Evolutionary conservation across 1,140 invertebrate genomes (phyloP).

Genomic region (Drosophila ercepeae): DNA sequence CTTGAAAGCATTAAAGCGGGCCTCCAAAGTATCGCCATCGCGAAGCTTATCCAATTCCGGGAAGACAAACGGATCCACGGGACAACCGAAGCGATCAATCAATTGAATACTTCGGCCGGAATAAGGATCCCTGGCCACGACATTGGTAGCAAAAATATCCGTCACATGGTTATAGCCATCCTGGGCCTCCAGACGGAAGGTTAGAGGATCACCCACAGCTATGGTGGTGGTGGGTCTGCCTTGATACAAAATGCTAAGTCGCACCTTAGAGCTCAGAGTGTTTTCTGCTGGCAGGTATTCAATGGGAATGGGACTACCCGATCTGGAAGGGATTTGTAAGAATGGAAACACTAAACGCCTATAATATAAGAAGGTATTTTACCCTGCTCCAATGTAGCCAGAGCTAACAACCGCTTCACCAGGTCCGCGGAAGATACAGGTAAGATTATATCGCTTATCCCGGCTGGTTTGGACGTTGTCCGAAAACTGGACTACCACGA

Average conservation of each 20-base stretch:
- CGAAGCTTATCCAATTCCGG: conserved; percentile 94
- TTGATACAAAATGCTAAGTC: conserved; percentile 93
- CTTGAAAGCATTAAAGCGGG: conserved; percentile 96
- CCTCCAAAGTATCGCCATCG: conserved; percentile 94
- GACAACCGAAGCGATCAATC: conserved; percentile 95
- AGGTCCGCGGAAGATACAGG: conserved; percentile 94
- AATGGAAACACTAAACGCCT: neutral
- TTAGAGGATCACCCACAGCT: conserved; percentile 96
- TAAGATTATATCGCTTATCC: conserved; percentile 96
- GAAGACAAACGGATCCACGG: conserved; percentile 96
- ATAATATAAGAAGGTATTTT: conserved; percentile 43
- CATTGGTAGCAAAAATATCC: conserved; percentile 96
- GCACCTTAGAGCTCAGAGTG: conserved; percentile 93
- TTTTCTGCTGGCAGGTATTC: conserved; percentile 96
- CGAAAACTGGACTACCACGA: conserved; percentile 96
- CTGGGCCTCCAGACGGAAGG: conserved; percentile 94
- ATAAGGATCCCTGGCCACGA: conserved; percentile 96
- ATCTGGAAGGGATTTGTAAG: conserved; percentile 85
- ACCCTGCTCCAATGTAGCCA: conserved; percentile 96
- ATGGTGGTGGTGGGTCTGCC: conserved; percentile 96
- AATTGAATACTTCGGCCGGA: conserved; percentile 94
- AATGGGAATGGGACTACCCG: conserved; percentile 95
- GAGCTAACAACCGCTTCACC: conserved; percentile 96
- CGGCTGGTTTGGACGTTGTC: conserved; percentile 95
- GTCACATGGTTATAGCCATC: conserved; percentile 94